A percentile compares a stretch with the other conserved stretches of the same genome.
Conservation (phyloP, 2,797 vertebrate species). For the Pyrocephalus nanus region DNA sequence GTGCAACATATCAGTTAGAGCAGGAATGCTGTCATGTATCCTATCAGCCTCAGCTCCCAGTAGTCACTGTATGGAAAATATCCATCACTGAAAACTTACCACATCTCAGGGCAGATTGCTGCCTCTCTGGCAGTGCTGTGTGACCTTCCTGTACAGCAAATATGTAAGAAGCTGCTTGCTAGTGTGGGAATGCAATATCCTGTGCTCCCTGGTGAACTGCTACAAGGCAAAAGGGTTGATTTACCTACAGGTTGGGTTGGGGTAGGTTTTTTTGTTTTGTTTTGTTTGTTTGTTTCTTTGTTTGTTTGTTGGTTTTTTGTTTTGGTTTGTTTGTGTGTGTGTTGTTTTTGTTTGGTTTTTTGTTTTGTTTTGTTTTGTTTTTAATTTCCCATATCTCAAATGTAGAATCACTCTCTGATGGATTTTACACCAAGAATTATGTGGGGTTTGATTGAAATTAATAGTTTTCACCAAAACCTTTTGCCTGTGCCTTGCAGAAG, state of each 20-base stretch:
- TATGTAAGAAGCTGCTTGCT: rapidly evolving
- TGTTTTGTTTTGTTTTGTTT: too few species aligned
- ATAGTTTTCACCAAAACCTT: neutral
- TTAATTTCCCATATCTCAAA: neutral
- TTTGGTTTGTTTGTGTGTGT: too few species aligned
- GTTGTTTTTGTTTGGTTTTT: too few species aligned
- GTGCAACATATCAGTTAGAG: neutral
- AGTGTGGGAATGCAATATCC: neutral
- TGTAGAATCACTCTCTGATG: too few species aligned
- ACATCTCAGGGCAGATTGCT: neutral
- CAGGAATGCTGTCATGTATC: neutral
- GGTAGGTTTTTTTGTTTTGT: neutral
- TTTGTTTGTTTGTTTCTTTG: too few species aligned
- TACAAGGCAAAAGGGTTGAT: neutral
- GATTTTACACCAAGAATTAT: neutral
- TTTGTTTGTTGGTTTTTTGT: too few species aligned
- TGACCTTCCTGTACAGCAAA: neutral
- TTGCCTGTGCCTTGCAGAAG: neutral
- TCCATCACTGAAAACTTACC: neutral
- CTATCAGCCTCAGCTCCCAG: neutral
- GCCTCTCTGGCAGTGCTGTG: neutral
- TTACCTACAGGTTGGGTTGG: neutral
- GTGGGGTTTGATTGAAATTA: neutral
- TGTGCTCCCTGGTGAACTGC: neutral
- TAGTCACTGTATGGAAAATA: neutral